Evolutionary conservation across 2,113 vertebrate species (phyloP).

Genomic region (Chionis minor): DNA sequence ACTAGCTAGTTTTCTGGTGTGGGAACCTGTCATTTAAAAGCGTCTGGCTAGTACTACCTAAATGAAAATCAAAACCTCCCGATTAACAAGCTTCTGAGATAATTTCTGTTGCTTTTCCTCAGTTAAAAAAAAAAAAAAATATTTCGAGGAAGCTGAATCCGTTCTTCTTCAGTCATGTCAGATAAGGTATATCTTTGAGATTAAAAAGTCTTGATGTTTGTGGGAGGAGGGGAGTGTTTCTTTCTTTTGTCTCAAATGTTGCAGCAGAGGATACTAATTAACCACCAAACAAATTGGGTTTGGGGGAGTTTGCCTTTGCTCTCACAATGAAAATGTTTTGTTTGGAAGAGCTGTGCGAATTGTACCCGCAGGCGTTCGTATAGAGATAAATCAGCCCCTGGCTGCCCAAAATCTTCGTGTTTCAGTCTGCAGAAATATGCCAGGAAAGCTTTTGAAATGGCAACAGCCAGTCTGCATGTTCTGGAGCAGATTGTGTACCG

Average conservation of each 20-base stretch:
- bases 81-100: not conserved
- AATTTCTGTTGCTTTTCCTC: not conserved
- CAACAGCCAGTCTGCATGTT: not conserved
- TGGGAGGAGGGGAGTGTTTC: not conserved
- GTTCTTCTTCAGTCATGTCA: not conserved
- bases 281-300: not conserved
- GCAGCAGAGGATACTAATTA: not conserved
- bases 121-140: not conserved
- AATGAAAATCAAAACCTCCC: not conserved
- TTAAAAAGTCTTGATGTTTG: not conserved
- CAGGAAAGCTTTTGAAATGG: not conserved
- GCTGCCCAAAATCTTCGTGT: not conserved
- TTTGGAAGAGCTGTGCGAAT: not conserved
- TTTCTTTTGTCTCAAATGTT: not conserved
- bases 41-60: not conserved
- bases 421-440: not conserved
- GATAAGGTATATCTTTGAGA: not conserved
- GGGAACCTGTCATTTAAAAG: not conserved
- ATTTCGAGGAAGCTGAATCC: not conserved
- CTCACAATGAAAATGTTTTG: not conserved
- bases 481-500: not conserved
- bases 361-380: accelerated
- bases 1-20: not conserved
- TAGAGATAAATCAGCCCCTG: not conserved
- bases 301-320: not conserved